These are phyloP conservation scores for Ceratothoa steindachneri DNA, from an alignment of 2,888 invertebrate genomes.

Conservation along the genomic window DNA sequence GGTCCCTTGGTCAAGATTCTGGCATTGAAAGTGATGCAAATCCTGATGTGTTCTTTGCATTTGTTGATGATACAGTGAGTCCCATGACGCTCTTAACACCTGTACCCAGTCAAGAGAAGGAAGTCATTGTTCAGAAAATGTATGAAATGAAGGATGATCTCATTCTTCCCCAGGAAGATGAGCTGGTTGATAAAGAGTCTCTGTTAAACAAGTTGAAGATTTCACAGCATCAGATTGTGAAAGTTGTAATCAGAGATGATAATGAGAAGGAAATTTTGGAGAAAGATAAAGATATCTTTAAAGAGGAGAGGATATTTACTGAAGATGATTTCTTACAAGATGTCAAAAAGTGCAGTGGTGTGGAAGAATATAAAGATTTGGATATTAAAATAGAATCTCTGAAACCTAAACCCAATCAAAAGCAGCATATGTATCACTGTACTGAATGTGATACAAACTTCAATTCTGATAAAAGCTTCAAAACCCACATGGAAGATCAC, in stretches of 20 bases:
- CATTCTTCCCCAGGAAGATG: slow-evolving; percentile 7
- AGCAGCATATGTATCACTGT: slow-evolving; percentile 37
- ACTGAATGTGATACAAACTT: slow-evolving; percentile 37
- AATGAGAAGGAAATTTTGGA: slow-evolving; percentile 9
- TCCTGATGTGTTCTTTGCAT: slow-evolving; percentile 43
- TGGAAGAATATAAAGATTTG: neutral
- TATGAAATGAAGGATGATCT: slow-evolving; percentile 36
- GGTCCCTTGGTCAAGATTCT: slow-evolving; percentile 32
- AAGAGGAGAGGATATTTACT: slow-evolving; percentile 11
- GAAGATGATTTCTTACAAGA: slow-evolving; percentile 15
- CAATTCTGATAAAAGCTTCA: slow-evolving; percentile 28
- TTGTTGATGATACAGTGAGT: slow-evolving; percentile 38
- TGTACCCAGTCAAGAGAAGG: slow-evolving; percentile 27
- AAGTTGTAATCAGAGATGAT: slow-evolving; percentile 18
- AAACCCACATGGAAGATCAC: slow-evolving; percentile 44
- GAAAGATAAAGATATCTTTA: neutral
- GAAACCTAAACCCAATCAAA: slow-evolving; percentile 21
- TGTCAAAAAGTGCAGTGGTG: neutral
- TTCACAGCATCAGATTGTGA: slow-evolving; percentile 3
- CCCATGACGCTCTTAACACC: slow-evolving; percentile 26
- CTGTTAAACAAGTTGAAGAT: neutral
- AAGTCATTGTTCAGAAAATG: slow-evolving; percentile 37
- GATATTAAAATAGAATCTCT: slow-evolving; percentile 15
- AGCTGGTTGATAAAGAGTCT: neutral
- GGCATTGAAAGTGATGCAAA: slow-evolving; percentile 28